phyloP scores from a whole-genome alignment of 2,797 vertebrate species.

The Valencia hispanica region DNA sequence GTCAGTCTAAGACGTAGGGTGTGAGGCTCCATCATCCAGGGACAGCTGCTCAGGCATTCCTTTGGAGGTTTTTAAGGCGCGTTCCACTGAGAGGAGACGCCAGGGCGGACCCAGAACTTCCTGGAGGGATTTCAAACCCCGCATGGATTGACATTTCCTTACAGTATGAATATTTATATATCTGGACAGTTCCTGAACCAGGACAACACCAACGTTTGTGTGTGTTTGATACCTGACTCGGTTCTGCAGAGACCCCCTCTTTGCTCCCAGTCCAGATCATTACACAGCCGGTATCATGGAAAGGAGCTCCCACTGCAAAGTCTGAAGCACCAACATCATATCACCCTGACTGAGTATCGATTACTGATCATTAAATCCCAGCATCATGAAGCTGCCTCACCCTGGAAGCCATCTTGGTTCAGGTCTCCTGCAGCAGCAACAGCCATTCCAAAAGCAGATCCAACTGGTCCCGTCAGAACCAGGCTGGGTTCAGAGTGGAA shows the following conservation, averaged over 20 bases:
- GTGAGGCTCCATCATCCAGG: not conserved
- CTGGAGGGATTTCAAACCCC: not conserved
- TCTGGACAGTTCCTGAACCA: not conserved
- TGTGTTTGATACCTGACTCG: constrained; percentile 84
- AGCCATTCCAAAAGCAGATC: constrained; percentile 87
- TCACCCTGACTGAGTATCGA: not conserved
- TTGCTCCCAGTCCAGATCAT: constrained; percentile 89
- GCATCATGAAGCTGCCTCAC: constrained; percentile 60
- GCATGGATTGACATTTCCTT: too few relatives aligned
- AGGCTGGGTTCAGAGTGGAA: constrained; percentile 66
- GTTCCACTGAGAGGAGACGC: too few relatives aligned
- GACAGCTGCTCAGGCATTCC: not conserved
- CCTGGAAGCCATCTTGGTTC: constrained; percentile 92
- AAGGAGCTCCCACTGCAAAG: constrained; percentile 92
- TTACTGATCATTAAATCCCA: not conserved
- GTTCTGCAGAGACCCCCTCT: constrained; percentile 70
- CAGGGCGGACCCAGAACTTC: not conserved
- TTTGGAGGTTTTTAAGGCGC: too few relatives aligned
- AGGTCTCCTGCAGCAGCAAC: constrained; percentile 87
- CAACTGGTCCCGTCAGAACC: constrained; percentile 78
- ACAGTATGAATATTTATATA: not conserved
- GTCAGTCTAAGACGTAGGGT: not conserved
- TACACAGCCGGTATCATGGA: constrained; percentile 85
- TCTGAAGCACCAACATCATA: constrained; percentile 73
- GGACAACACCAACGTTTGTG: not conserved